Percentiles rank a stretch among this genome's conserved stretches.
These are phyloP conservation scores for Andrena dorsata DNA, from an alignment of 2,888 invertebrate species.

Conservation along the genomic window DNA sequence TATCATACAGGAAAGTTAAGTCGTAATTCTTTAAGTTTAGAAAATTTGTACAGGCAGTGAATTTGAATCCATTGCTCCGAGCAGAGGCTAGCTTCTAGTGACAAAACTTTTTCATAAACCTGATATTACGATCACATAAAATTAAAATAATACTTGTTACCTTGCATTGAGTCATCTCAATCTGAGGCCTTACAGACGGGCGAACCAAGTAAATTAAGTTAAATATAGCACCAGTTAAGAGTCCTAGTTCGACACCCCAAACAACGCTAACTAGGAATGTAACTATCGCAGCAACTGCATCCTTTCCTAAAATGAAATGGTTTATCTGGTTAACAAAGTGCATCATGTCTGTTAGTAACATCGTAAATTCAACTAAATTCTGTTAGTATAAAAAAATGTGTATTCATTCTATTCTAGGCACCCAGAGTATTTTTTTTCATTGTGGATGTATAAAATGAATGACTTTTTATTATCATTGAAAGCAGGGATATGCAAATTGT, in stretches of 20 bases:
- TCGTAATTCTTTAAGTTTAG: neutral
- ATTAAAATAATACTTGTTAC: slow-evolving; percentile 76
- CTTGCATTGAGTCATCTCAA: slow-evolving; percentile 84
- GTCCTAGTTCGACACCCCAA: slow-evolving; percentile 92
- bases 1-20: neutral
- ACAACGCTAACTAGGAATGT: slow-evolving; percentile 90
- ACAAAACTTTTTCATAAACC: neutral
- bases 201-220: slow-evolving; percentile 89
- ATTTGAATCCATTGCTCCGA: neutral
- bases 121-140: neutral
- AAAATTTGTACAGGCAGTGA: neutral
- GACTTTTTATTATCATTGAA: too few relatives aligned
- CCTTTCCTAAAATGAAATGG: slow-evolving; percentile 83
- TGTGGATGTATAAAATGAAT: too few relatives aligned
- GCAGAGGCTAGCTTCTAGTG: neutral
- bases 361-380: too few relatives aligned
- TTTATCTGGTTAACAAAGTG: too few relatives aligned
- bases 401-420: too few relatives aligned
- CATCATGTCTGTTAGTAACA: too few relatives aligned
- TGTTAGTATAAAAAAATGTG: too few relatives aligned
- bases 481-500: too few relatives aligned
- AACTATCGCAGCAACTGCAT: slow-evolving; percentile 88
- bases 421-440: too few relatives aligned
- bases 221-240: slow-evolving; percentile 90
- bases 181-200: slow-evolving; percentile 88